Conservation (phyloP, 1,140 invertebrate species). For the Brachionus asplanchnoidis region DNA sequence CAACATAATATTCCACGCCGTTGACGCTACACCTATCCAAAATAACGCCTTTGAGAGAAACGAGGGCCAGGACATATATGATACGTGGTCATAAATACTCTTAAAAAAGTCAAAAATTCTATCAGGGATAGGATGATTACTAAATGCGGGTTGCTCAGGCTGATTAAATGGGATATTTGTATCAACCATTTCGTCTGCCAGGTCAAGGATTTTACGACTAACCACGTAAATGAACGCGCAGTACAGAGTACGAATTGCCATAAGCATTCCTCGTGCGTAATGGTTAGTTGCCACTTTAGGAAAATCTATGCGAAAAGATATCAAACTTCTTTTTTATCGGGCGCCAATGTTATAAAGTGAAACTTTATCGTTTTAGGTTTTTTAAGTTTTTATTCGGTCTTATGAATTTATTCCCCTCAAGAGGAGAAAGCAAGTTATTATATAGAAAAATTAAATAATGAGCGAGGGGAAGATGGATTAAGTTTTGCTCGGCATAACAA, state of each 20-base stretch:
- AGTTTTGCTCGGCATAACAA: background rate
- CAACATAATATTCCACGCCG: background rate
- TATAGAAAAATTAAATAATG: background rate
- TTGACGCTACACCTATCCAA: background rate
- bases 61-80: background rate
- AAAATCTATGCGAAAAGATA: background rate
- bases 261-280: background rate
- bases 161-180: background rate
- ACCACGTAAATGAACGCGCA: background rate
- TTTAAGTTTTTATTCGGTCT: background rate
- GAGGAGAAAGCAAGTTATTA: background rate
- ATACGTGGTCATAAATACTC: background rate
- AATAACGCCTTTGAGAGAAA: background rate
- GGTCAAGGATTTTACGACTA: background rate
- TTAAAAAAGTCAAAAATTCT: background rate
- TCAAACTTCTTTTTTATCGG: background rate
- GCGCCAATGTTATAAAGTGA: background rate
- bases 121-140: background rate
- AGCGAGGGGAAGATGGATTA: background rate
- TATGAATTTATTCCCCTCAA: background rate
- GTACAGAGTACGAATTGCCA: background rate
- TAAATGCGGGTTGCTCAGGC: background rate
- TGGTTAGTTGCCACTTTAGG: conserved; percentile 8
- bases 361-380: background rate
- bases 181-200: background rate